Conservation (phyloP, 2,888 invertebrate species). For the Venusia cambrica region DNA sequence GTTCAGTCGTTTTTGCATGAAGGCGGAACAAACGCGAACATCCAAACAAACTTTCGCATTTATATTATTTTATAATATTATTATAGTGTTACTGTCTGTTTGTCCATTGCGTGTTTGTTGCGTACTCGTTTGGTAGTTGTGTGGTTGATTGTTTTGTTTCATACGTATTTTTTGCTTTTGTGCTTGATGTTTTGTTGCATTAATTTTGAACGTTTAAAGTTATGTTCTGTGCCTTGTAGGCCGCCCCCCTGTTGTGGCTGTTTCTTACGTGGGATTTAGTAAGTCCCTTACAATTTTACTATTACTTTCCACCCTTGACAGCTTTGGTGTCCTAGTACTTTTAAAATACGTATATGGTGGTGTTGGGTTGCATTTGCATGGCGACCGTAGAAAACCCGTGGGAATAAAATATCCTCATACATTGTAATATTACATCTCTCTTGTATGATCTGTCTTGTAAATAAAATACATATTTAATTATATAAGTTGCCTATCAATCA, state of each 20-base stretch:
- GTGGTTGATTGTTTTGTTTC: slow-evolving; percentile 12
- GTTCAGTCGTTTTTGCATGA: too few relatives aligned
- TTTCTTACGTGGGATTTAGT: slow-evolving; percentile 79
- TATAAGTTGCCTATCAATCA: too few relatives aligned
- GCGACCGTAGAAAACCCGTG: too few relatives aligned
- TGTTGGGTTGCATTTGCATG: slow-evolving; percentile 7
- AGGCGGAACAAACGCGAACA: too few relatives aligned
- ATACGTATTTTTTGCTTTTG: slow-evolving; percentile 28
- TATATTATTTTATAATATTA: too few relatives aligned
- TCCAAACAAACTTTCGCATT: too few relatives aligned
- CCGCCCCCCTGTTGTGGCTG: slow-evolving; percentile 79
- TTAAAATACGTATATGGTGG: background rate
- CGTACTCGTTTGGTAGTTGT: slow-evolving; percentile 2
- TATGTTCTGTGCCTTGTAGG: slow-evolving; percentile 72
- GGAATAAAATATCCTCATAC: too few relatives aligned
- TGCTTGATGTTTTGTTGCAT: slow-evolving; percentile 32
- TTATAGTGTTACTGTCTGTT: too few relatives aligned
- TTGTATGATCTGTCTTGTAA: too few relatives aligned
- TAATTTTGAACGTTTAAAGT: slow-evolving; percentile 53
- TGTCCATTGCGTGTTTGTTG: too few relatives aligned
- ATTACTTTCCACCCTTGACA: slow-evolving; percentile 33
- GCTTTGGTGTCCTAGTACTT: slow-evolving; percentile 11
- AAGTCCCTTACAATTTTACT: slow-evolving; percentile 63
- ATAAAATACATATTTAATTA: too few relatives aligned
- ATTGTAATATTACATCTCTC: too few relatives aligned